Evolutionary conservation across 2,888 invertebrate genomes (phyloP), one percentile per base, ranked within the genome.

Genomic region (Brachynemurus nebulosus): DNA sequence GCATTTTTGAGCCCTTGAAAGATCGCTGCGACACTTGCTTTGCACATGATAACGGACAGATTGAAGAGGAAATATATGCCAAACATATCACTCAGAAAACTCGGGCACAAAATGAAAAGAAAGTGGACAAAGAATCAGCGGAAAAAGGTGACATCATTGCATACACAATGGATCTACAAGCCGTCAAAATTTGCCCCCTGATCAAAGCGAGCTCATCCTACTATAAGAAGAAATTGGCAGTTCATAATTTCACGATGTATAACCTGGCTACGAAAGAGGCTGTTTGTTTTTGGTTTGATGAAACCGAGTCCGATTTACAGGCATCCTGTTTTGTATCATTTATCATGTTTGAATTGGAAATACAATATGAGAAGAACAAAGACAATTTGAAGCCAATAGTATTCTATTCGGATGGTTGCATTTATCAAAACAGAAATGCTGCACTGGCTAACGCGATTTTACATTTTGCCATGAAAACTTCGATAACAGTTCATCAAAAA

Each of bases 171-270:
- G n/a, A n/a, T n/a, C n/a, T n/a, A n/a, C n/a, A n/a, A n/a, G n/a
- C n/a, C n/a, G n/a, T n/a, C n/a, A n/a, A n/a, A n/a, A n/a, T n/a
- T n/a, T n/a, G n/a, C n/a, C n/a, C n/a, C n/a, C n/a, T n/a, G n/a
- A n/a, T n/a, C n/a, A n/a, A n/a, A n/a, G n/a, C n/a, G n/a, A n/a
- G n/a, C n/a, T n/a, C n/a, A n/a, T n/a, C n/a, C n/a, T n/a, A n/a
- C n/a, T n/a, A n/a, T n/a, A n/a, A n/a, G n/a, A n/a, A n/a, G n/a
- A n/a, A n/a, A n/a, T n/a, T n/a, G n/a, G n/a, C n/a, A n/a, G n/a
- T n/a, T n/a, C 55, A 57, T 40, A 55, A 57, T 46, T 57, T 55
- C 43, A 56, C 54, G 2, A 40, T 56, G 6, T 56, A 46, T 25
- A 43, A 57, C 47, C 23, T 55, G 16, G 41, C 37, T 18, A 52